phyloP scores from a whole-genome alignment of 2,797 vertebrate genomes.

The Valencia hispanica region DNA sequence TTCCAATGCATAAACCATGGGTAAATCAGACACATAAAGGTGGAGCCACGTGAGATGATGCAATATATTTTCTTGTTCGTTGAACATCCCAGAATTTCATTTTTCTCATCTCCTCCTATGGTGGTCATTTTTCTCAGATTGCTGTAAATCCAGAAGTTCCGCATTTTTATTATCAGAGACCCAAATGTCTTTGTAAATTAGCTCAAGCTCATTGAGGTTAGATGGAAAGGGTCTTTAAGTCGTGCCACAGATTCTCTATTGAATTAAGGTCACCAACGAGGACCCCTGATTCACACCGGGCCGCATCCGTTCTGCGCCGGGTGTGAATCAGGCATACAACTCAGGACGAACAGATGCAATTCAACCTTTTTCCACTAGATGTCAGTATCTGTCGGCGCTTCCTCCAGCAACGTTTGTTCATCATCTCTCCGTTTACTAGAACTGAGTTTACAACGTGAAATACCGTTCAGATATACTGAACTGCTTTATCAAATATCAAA shows the following conservation, averaged over 20 bases:
- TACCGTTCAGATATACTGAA: background rate
- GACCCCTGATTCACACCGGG: too few species aligned
- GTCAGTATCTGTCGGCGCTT: constrained; percentile 41
- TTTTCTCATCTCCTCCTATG: background rate
- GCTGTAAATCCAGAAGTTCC: background rate
- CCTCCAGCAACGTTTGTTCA: too few species aligned
- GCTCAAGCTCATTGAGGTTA: background rate
- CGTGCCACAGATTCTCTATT: too few species aligned
- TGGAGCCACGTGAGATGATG: background rate
- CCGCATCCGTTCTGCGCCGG: too few species aligned
- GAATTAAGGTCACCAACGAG: too few species aligned
- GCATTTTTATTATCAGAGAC: background rate
- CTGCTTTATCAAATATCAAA: background rate
- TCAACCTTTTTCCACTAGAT: constrained; percentile 55
- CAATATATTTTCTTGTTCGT: background rate
- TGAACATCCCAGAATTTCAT: background rate
- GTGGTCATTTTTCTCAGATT: too few species aligned
- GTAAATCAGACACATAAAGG: background rate
- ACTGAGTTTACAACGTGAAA: background rate
- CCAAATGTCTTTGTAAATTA: background rate
- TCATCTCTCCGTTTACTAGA: too few species aligned
- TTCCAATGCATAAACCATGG: background rate
- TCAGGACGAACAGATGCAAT: constrained; percentile 13
- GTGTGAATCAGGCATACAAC: too few species aligned
- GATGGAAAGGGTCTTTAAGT: too few species aligned